Evolutionary conservation across 2,888 invertebrate genomes (phyloP), one percentile per base, ranked within the genome.

Genomic region (Unio delphinus): DNA sequence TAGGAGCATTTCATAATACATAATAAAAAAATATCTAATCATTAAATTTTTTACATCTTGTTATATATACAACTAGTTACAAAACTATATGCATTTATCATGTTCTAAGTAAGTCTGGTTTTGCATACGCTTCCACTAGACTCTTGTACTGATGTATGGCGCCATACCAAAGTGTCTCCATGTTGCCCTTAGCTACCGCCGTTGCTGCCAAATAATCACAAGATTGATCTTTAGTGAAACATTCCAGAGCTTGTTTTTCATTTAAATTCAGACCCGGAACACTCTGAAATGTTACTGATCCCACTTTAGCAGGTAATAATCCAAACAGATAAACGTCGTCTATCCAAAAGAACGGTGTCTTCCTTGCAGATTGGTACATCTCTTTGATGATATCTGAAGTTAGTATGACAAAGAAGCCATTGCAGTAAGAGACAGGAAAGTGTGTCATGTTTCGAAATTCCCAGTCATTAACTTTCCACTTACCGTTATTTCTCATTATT

Each of bases 201-300:
- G 74, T 76, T 1, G 79, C 76, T 4, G 77, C 85, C 30, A 83
- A 61, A 45, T 77, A 68, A 20, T 68, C 62, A 67, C 82, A 83
- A 3, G 78, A 73, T 55, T 69, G 74, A 55, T 73, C 69, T 34
- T 70, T 71, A 2, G 11, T 11, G 68, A 78, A 85, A 71, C 82
- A 82, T n/a, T 75, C 55, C 2, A 80, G 59, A 2, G 83, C 81
- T 7, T 63, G 55, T 17, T 76, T 76, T 62, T 77, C 70, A 60
- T 96, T 96, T 64, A 97, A 92, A 7, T 96, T 96, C 71, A 98
- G 96, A 90, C 97, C 96, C 90, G 96, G 92, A 78, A 98, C 67
- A 59, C 80, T 70, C 23, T 77, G 67, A 69, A 81, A 83, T 3
- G 68, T 78, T 11, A 86, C 79, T 15, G 76, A 67, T 1, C 81